Conservation (phyloP, 2,888 invertebrate genomes). For the Halocaridina rubra region DNA sequence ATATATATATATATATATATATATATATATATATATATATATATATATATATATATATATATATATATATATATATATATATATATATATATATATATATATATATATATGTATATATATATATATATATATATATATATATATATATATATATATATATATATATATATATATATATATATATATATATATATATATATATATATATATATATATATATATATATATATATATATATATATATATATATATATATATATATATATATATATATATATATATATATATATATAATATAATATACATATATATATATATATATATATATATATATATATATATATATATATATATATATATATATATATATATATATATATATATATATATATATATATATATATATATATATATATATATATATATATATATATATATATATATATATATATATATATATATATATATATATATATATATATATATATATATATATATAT, state of each 20-base stretch:
- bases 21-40: conserved; percentile 13
- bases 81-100: background rate
- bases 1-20: conserved; percentile 13
- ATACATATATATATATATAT: background rate
- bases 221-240: background rate
- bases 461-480: background rate
- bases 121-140: background rate
- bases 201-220: background rate
- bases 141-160: background rate
- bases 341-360: background rate
- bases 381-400: no score
- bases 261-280: background rate
- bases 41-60: background rate
- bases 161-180: background rate
- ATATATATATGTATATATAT: background rate
- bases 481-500: no score
- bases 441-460: background rate
- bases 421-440: background rate
- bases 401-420: background rate
- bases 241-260: no score
- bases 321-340: background rate
- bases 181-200: no score
- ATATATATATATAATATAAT: background rate
- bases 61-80: background rate
- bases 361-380: no score